These are phyloP conservation scores for Xerus inauris DNA, from an alignment of 2,113 vertebrate genomes.

Conservation along the genomic window DNA sequence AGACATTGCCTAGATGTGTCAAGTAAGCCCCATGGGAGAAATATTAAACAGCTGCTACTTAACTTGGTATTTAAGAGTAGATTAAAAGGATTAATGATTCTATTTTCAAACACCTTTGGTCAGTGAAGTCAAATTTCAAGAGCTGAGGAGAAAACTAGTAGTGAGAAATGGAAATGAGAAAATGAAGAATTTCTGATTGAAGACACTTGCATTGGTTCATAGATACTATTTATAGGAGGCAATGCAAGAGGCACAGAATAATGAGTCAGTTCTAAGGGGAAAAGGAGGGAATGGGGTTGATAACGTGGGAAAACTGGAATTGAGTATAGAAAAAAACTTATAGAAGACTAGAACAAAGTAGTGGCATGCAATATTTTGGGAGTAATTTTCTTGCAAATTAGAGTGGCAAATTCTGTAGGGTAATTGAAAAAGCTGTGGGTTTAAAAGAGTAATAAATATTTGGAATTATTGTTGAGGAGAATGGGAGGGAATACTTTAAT, in stretches of 20 bases:
- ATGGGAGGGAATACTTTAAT: background rate
- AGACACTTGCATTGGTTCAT: background rate
- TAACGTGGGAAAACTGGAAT: background rate
- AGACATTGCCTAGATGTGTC: too few relatives aligned
- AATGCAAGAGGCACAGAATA: background rate
- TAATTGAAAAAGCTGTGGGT: background rate
- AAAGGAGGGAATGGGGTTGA: background rate
- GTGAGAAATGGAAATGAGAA: background rate
- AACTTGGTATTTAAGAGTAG: background rate
- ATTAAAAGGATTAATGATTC: background rate
- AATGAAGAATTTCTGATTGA: too few relatives aligned
- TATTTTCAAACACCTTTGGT: background rate
- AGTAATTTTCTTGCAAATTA: background rate
- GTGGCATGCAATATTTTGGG: background rate
- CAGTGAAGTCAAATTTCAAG: background rate
- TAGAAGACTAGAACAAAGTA: background rate
- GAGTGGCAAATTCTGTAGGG: background rate
- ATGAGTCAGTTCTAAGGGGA: background rate
- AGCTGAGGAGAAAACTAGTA: background rate
- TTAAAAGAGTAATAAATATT: background rate
- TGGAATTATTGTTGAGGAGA: background rate
- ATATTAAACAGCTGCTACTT: background rate
- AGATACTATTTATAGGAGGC: background rate
- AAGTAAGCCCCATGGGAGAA: background rate
- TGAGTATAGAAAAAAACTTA: background rate